These are phyloP conservation scores for Eupeodes corollae DNA, from an alignment of 1,140 invertebrate species.

Conservation along the genomic window DNA sequence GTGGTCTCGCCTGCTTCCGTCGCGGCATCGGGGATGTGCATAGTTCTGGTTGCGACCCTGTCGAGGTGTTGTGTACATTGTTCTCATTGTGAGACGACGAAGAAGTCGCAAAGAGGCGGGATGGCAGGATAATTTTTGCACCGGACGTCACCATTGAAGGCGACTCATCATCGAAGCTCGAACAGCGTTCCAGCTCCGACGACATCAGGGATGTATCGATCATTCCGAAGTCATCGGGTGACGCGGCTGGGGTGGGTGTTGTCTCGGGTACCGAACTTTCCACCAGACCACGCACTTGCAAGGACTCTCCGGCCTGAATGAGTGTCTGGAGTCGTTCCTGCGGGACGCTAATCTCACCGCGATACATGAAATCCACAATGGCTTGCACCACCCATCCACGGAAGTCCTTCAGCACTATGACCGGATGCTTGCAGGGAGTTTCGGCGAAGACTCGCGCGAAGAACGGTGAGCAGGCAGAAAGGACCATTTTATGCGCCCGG, in stretches of 20 bases:
- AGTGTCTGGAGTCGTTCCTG: slow-evolving; percentile 70
- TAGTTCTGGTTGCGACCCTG: slow-evolving; percentile 29
- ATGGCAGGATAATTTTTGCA: slow-evolving; percentile 26
- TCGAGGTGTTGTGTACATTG: slow-evolving; percentile 21
- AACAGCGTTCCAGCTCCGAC: slow-evolving; percentile 11
- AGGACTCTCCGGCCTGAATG: slow-evolving; percentile 73
- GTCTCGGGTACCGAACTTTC: slow-evolving; percentile 55
- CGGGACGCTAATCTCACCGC: slow-evolving; percentile 75
- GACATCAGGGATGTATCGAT: slow-evolving; percentile 20
- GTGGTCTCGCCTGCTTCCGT: slow-evolving; percentile 66
- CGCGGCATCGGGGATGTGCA: slow-evolving; percentile 63
- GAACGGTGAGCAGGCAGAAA: slow-evolving; percentile 82
- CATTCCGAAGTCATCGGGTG: slow-evolving; percentile 44
- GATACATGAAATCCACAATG: slow-evolving; percentile 86
- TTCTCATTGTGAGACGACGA: slow-evolving; percentile 34
- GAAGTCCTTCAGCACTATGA: slow-evolving; percentile 82
- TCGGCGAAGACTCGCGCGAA: slow-evolving; percentile 80
- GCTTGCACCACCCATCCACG: slow-evolving; percentile 74
- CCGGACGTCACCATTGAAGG: slow-evolving; percentile 23
- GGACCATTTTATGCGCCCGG: slow-evolving; percentile 78
- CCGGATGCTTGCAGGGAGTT: slow-evolving; percentile 86
- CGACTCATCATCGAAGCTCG: slow-evolving; percentile 27
- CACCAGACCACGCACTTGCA: slow-evolving; percentile 68
- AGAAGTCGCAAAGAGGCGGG: slow-evolving; percentile 24
- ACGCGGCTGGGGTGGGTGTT: slow-evolving; percentile 47